A percentile compares a stretch with the other conserved stretches of the same genome.
Evolutionary conservation across 2,888 invertebrate species (phyloP).

Genomic region (Rutpela maculata): DNA sequence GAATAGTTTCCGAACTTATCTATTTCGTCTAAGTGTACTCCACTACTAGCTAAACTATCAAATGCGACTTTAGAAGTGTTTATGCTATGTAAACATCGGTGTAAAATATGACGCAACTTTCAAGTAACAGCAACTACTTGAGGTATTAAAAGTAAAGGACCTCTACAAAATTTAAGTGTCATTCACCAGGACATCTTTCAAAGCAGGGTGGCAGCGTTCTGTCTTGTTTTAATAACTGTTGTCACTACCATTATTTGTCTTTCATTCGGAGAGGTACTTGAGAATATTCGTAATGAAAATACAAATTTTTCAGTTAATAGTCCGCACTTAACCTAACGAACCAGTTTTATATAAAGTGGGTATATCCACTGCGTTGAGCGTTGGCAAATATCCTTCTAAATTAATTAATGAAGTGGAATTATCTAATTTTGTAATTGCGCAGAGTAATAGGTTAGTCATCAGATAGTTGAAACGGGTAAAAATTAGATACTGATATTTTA

Average conservation of each 20-base stretch:
- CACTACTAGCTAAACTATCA: no score
- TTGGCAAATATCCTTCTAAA: slow-evolving; percentile 1
- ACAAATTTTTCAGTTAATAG: background rate
- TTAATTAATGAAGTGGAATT: slow-evolving; percentile 19
- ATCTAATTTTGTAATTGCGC: background rate
- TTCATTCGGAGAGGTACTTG: background rate
- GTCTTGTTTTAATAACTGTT: background rate
- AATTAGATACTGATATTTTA: no score
- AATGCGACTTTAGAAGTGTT: no score
- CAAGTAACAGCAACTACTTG: background rate
- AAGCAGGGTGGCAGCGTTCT: background rate
- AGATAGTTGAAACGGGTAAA: no score
- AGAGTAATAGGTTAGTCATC: no score
- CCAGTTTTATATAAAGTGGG: background rate
- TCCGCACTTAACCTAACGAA: background rate
- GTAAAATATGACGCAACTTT: background rate
- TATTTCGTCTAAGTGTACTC: no score
- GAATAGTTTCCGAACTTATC: no score
- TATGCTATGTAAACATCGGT: no score
- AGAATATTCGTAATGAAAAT: background rate
- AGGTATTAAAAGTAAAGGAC: background rate
- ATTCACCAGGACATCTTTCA: background rate
- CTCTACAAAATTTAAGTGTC: background rate
- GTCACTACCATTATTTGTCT: background rate
- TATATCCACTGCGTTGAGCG: background rate